Evolutionary conservation across 2,797 vertebrate species (phyloP), one percentile per base, ranked within the genome.

Genomic region (Hyperoplus lanceolatus): DNA sequence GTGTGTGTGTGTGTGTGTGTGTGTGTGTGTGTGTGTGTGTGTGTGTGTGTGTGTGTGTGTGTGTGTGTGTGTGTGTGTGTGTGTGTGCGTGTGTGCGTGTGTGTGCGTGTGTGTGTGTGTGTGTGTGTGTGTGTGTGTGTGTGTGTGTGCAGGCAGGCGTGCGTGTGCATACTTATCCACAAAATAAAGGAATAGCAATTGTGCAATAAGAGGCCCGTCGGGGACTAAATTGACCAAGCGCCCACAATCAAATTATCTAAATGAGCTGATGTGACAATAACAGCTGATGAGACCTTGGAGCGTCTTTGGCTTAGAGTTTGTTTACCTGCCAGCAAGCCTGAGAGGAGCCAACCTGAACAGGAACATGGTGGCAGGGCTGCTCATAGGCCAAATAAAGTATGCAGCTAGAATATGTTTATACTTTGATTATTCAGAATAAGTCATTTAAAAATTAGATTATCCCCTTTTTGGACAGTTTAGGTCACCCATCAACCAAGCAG

Each of bases 261-360:
- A 86, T 81, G 58, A 87, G 70, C 56, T 82, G 73, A 85, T 75
- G 86, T 78, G 80, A 82, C 80, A 83, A 62, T 77, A 82, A 79
- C 54, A 64, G 75, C 76, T 57, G 68, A 85, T 57, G n/a, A 84
- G 80, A 83, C 70, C 79, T 87, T 75, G 77, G 66, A 43, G 66
- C 5, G 38, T 57, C 46, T 82, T 87, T 89, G 79, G 73, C 57
- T 42, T 36, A 3, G 36, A 1, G 29, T 55, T 48, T 64, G 74
- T 76, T 81, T 79, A 8, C 45, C 54, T 55, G 66, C 12, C 71
- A 50, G 56, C 39, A 46, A 64, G 4, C 45, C 2, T 71, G 39
- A 29, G 29, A 29, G 29, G 29, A 29, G 29, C 29, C 29, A 41
- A 42, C n/a, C 46, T 58, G 38, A 42, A 10, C 63, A 61, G 18